Percentiles rank a stretch among this genome's conserved stretches.
phyloP scores from a whole-genome alignment of 2,113 vertebrate genomes.

The Hydrolagus affinis region DNA sequence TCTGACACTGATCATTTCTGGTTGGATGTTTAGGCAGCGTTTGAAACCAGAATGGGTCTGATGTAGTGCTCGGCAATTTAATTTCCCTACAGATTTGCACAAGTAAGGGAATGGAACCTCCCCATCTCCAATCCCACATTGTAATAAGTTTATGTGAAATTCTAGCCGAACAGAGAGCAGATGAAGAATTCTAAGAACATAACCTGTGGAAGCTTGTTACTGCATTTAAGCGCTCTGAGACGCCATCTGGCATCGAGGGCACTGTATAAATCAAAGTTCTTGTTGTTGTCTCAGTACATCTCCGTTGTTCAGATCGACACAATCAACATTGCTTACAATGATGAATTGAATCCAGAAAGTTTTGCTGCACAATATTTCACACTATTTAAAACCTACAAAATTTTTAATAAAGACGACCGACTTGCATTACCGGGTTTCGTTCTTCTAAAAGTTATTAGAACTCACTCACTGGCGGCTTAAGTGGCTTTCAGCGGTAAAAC shows the following conservation, averaged over 20 bases:
- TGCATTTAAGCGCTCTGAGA: too few species aligned
- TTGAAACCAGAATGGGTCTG: not conserved
- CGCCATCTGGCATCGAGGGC: too few species aligned
- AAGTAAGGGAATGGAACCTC: too few species aligned
- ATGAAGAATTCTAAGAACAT: not conserved
- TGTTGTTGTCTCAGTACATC: not conserved
- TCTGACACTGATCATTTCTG: constrained; percentile 3
- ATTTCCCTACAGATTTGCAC: not conserved
- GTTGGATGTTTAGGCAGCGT: not conserved
- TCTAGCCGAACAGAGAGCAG: not conserved
- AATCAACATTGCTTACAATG: not conserved
- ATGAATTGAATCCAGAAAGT: not conserved
- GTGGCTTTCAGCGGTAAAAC: too few species aligned
- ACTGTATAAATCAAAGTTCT: too few species aligned
- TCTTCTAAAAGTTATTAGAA: too few species aligned
- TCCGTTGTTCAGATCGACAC: not conserved
- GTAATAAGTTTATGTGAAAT: not conserved
- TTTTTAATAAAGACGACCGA: too few species aligned
- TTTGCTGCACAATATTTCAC: not conserved
- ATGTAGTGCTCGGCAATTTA: not conserved
- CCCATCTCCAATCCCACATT: too few species aligned
- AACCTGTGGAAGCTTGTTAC: not conserved
- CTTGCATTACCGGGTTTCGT: too few species aligned
- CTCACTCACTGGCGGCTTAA: too few species aligned
- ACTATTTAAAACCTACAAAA: not conserved